Conservation (phyloP, 2,113 vertebrate species). For the Menura novaehollandiae region DNA sequence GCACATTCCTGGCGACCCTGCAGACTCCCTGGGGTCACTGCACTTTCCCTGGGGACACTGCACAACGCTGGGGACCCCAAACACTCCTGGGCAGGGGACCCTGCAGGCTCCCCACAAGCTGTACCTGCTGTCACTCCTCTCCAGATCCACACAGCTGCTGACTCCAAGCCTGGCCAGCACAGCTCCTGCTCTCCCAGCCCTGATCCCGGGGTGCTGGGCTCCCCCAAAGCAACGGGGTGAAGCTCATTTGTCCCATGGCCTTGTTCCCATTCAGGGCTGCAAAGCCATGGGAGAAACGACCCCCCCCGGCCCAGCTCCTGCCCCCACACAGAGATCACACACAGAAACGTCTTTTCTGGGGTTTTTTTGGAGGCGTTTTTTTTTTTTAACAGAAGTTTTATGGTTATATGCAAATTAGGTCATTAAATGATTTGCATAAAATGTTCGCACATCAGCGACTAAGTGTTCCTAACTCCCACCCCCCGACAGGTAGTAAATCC, state of each 20-base stretch:
- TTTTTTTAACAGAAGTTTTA: slow-evolving; percentile 47
- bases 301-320: rapidly evolving
- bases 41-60: background rate
- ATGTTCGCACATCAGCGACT: slow-evolving; percentile 37
- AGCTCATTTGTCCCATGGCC: background rate
- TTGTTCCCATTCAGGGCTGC: background rate
- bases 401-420: slow-evolving; percentile 60
- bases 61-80: background rate
- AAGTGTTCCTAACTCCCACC: slow-evolving; percentile 29
- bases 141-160: background rate
- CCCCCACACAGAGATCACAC: background rate
- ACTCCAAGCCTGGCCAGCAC: background rate
- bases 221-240: background rate
- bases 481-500: slow-evolving; percentile 8
- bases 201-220: background rate
- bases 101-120: rapidly evolving
- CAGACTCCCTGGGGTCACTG: background rate
- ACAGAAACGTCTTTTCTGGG: background rate
- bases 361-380: background rate
- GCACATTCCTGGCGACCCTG: background rate
- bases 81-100: background rate
- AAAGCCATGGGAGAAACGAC: background rate
- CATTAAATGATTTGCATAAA: slow-evolving; percentile 67
- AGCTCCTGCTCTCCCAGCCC: background rate
- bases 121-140: background rate